Percentiles rank a stretch among this genome's conserved stretches.
Conservation (phyloP, 1,140 invertebrate genomes). For the Latrodectus geometricus region DNA sequence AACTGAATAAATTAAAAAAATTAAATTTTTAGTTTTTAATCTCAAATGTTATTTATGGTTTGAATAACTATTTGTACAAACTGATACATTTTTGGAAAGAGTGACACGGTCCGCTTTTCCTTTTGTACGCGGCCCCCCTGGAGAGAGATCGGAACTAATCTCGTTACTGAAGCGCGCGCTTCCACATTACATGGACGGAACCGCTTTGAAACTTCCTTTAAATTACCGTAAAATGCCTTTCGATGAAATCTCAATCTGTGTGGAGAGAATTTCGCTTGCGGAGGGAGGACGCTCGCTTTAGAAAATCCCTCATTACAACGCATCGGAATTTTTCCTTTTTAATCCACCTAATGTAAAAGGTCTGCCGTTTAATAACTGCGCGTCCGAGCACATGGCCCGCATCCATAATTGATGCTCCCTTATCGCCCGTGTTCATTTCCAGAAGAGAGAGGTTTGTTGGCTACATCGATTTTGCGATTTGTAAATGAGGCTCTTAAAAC, state of each 20-base stretch:
- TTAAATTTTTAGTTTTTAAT: too few species aligned
- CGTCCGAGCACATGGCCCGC: neutral
- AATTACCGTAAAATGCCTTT: conserved; percentile 44
- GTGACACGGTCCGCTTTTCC: neutral
- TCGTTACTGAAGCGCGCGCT: neutral
- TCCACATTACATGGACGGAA: too few species aligned
- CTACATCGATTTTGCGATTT: neutral
- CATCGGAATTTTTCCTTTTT: neutral
- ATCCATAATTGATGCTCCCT: conserved; percentile 28
- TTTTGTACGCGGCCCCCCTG: neutral
- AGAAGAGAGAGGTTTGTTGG: too few species aligned
- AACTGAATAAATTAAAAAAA: too few species aligned
- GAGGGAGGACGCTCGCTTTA: neutral
- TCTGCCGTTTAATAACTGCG: conserved; percentile 9
- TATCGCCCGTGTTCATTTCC: conserved; percentile 15
- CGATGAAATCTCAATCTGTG: conserved; percentile 43
- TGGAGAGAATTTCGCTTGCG: conserved; percentile 20
- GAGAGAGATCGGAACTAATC: conserved; percentile 22
- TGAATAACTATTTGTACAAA: too few species aligned
- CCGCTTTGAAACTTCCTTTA: conserved; percentile 29
- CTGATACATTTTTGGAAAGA: too few species aligned
- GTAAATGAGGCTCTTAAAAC: neutral
- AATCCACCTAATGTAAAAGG: conserved; percentile 13
- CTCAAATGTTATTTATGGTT: too few species aligned
- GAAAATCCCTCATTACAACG: neutral